phyloP scores from a whole-genome alignment of 2,797 vertebrate genomes.

The Perodicticus potto region DNA sequence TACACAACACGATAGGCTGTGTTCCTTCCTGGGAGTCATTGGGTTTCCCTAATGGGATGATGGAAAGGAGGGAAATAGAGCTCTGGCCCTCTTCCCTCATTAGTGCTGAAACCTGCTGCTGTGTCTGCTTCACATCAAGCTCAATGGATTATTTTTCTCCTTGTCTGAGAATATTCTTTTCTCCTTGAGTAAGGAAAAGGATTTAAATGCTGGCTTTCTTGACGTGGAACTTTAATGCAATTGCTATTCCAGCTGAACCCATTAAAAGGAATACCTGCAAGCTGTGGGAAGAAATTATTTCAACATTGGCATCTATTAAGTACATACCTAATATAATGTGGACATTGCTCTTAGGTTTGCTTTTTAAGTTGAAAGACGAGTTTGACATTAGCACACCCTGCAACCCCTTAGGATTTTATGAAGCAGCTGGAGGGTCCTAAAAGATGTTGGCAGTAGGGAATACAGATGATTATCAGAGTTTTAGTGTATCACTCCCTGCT shows the following conservation, averaged over 20 bases:
- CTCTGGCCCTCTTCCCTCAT: constrained; percentile 72
- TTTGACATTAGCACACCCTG: background rate
- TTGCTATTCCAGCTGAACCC: constrained; percentile 69
- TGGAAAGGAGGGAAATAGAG: constrained; percentile 79
- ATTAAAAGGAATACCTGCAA: constrained; percentile 52
- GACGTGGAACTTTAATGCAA: constrained; percentile 72
- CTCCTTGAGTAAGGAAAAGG: constrained; percentile 74
- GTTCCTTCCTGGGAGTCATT: constrained; percentile 55
- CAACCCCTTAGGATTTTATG: background rate
- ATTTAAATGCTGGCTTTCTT: constrained; percentile 75
- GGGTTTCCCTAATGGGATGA: constrained; percentile 81
- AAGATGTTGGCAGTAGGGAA: background rate
- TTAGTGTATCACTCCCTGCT: background rate
- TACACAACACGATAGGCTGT: background rate
- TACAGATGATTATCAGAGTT: background rate
- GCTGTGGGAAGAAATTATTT: constrained; percentile 39
- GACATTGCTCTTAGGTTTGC: constrained; percentile 40
- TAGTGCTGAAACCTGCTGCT: constrained; percentile 76
- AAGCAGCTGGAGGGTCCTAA: background rate
- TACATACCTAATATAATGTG: constrained; percentile 25
- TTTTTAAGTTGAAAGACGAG: constrained; percentile 20
- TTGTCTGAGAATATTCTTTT: constrained; percentile 79
- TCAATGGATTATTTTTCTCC: constrained; percentile 82
- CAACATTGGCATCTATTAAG: constrained; percentile 43
- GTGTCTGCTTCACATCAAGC: constrained; percentile 85